Evolutionary conservation across 2,888 invertebrate genomes (phyloP), one percentile per base, ranked within the genome.

Genomic region (Pseudococcus viburni): DNA sequence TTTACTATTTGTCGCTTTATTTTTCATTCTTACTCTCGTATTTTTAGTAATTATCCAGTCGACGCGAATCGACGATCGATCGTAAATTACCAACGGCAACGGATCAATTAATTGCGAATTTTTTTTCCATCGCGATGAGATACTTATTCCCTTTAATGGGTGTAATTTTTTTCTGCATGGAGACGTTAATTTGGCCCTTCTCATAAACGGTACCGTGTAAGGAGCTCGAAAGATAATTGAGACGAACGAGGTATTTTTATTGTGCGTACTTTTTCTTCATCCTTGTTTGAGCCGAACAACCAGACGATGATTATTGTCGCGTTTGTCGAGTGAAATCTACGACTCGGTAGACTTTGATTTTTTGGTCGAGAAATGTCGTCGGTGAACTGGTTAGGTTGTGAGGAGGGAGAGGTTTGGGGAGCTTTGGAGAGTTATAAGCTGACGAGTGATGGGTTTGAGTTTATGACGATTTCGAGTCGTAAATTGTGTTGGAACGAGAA

Each of bases 171-270:
- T 84, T 22, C 22, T 48, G 39, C 39, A 42, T 15, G 26, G 19
- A 42, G 84, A 55, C 84, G 84, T 51, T 84, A 84, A 55, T 84
- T 84, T 33, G 84, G 22, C 46, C 64, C 84, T 84, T 48, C n/a
- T 19, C 33, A 22, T 48, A 83, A 42, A 42, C 26, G 51, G 19
- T 85, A 17, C 59, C 33, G 33, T 51, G 12, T 85, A 64, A n/a
- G 22, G 19, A 55, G 26, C 39, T 85, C 8, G 22, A 55, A 19
- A 22, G 19, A 22, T 33, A 22, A 64, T 73, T 73, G 33, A 73
- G 26, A 51, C 19, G 39, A 59, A 22, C 55, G 39, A 22, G 39
- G 17, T 51, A n/a, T n/a, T 84, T 39, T 55, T 22, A 84, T 84
- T 6, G 7, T 7, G 33, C 0, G 42, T 5, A 46, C n/a, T 42